Evolutionary conservation across 2,888 invertebrate genomes (phyloP), one percentile per base, ranked within the genome.

Genomic region (Trichogramma dendrolimi): DNA sequence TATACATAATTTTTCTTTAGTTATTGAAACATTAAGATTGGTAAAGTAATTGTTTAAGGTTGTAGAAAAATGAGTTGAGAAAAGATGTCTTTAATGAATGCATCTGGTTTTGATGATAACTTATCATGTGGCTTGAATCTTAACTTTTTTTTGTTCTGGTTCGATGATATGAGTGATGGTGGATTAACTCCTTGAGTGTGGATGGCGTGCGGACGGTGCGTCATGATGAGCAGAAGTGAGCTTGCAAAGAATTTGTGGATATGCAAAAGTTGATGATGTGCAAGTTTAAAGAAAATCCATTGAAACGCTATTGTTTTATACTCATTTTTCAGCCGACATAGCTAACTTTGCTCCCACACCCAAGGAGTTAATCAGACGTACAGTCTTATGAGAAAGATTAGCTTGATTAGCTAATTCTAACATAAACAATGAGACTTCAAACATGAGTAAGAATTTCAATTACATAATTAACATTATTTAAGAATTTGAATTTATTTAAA

Each of bases 271-370:
- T 64, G 49, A 27, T 27, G 27, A 27, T 27, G 27, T 27, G 27
- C 27, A 27, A 27, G 27, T 27, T 27, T 27, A 27, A 52, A 58
- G 43, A 58, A 63, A 62, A 47, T 64, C 61, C 54, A 60, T 57
- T 58, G 61, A 64, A 67, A 58, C 38, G 46, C 51, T 42, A 47
- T 47, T 51, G 59, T 61, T 65, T 58, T 63, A 54, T 62, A 65
- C 58, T 63, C 61, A 61, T 66, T 64, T 48, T 66, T 66, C 65
- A 66, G 65, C 65, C 65, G 56, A 66, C 65, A 59, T 66, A 66
- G 65, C 61, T 66, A 66, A 62, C 61, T 66, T 66, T 66, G 65
- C 65, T 66, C 65, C 65, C 65, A 66, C 65, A 66, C 65, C 61
- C 65, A 66, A 66, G 65, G 65, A 61, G 65, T 66, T 66, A 63